Evolutionary conservation across 2,888 invertebrate genomes (phyloP), one percentile per base, ranked within the genome.

Genomic region (Tachina grossa): DNA sequence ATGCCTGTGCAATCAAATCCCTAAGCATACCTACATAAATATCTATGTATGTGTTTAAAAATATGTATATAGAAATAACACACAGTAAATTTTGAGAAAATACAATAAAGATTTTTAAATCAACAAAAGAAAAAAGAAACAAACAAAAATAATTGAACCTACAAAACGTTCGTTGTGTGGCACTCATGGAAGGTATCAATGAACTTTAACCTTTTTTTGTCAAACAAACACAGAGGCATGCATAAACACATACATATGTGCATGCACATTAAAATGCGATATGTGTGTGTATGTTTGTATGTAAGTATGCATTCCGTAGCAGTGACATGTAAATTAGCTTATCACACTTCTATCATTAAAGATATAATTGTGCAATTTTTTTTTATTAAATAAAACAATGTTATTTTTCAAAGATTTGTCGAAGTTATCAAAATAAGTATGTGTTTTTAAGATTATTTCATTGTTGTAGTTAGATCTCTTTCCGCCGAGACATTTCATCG

Each of bases 201-300:
- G 84, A 85, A 85, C 84, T 81, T 68, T 78, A 55, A 68, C 81
- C 77, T 78, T 81, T 81, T 31, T 79, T 51, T 59, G 22, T 45
- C 47, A 69, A 1, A 9, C 68, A 68, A 68, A 47, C 19, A 75
- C 11, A 61, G 16, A 66, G 0, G 22, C 19, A 43, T 10, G n/a
- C 49, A 41, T 16, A 41, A 16, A 14, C n/a, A 39, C 2, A 1
- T 39, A 39, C 2, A 1, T 3, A 39, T 9, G 6, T 3, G 16
- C 39, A 59, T n/a, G 11, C 16, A 55, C 19, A 22, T 6, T 31
- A 31, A 31, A 6, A 31, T 31, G 31, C 6, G 31, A 31, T 31
- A 31, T 31, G 1, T 31, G 5, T 31, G 6, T 31, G 31, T 31
- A 31, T 0, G 22, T 22, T 2, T 31, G 6, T 31, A 31, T 31